Conservation (phyloP, 2,113 vertebrate species). For the Orcinus orca region DNA sequence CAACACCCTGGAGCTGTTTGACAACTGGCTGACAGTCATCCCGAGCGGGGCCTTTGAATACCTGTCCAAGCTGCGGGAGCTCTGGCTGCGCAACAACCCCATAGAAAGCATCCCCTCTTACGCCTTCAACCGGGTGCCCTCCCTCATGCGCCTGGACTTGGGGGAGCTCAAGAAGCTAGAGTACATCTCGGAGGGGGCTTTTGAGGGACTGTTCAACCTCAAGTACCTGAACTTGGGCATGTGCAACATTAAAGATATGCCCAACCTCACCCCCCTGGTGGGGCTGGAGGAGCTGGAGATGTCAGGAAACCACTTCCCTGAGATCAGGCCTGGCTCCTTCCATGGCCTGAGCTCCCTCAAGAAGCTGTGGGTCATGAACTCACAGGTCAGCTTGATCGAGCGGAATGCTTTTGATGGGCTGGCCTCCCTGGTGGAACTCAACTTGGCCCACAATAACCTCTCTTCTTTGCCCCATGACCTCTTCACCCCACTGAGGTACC, state of each 20-base stretch:
- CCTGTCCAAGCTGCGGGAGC: constrained; percentile 96
- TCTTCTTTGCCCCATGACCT: constrained; percentile 97
- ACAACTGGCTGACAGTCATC: constrained; percentile 98
- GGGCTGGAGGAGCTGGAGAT: constrained; percentile 98
- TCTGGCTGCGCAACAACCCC: constrained; percentile 98
- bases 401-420: constrained; percentile 98
- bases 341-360: constrained; percentile 93
- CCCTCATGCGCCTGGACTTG: constrained; percentile 96
- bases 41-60: constrained; percentile 99
- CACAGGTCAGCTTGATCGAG: constrained; percentile 93
- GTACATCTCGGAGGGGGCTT: constrained; percentile 98
- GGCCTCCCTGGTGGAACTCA: constrained; percentile 95
- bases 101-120: constrained; percentile 99
- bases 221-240: constrained; percentile 98
- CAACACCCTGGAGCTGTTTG: constrained; percentile 97
- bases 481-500: constrained; percentile 93
- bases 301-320: constrained; percentile 96
- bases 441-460: constrained; percentile 98
- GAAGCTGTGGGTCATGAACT: constrained; percentile 99
- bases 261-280: constrained; percentile 92
- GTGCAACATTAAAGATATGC: constrained; percentile 97
- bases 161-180: constrained; percentile 96
- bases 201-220: constrained; percentile 96
- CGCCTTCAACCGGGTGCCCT: constrained; percentile 98
- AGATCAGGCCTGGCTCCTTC: constrained; percentile 93